Evolutionary conservation across 1,140 invertebrate species (phyloP).

Genomic region (Drosophila tristis): DNA sequence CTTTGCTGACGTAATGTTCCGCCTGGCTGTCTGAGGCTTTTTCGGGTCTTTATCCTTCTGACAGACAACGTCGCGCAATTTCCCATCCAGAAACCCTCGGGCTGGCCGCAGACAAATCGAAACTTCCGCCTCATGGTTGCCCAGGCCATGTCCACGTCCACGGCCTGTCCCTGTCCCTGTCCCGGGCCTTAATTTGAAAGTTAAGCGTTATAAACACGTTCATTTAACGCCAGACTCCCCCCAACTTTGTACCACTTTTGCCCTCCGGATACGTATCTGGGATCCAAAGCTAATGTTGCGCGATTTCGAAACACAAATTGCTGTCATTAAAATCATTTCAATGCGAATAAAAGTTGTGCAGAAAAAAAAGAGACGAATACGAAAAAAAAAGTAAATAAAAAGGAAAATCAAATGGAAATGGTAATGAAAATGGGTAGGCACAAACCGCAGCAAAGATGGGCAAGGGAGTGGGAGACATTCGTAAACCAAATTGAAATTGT

Average conservation of each 20-base stretch:
- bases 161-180: slow-evolving; percentile 36
- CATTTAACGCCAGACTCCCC: slow-evolving; percentile 50
- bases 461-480: slow-evolving; percentile 25
- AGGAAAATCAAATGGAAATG: slow-evolving; percentile 57
- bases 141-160: neutral
- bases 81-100: slow-evolving; percentile 45
- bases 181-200: slow-evolving; percentile 69
- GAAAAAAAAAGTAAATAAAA: slow-evolving; percentile 40
- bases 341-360: slow-evolving; percentile 69
- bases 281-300: slow-evolving; percentile 72
- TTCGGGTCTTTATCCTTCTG: slow-evolving; percentile 47
- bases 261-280: slow-evolving; percentile 33
- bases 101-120: slow-evolving; percentile 73
- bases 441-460: slow-evolving; percentile 25
- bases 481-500: slow-evolving; percentile 45
- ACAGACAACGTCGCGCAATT: slow-evolving; percentile 55
- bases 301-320: slow-evolving; percentile 81
- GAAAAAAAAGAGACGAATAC: slow-evolving; percentile 9
- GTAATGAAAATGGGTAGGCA: slow-evolving; percentile 4
- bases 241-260: neutral
- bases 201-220: slow-evolving; percentile 82
- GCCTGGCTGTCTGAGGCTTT: slow-evolving; percentile 21
- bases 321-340: slow-evolving; percentile 82
- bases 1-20: slow-evolving; percentile 55
- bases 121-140: slow-evolving; percentile 68